These are phyloP conservation scores for Drosophila mayaguana DNA, from an alignment of 2,888 invertebrate genomes.

Conservation along the genomic window DNA sequence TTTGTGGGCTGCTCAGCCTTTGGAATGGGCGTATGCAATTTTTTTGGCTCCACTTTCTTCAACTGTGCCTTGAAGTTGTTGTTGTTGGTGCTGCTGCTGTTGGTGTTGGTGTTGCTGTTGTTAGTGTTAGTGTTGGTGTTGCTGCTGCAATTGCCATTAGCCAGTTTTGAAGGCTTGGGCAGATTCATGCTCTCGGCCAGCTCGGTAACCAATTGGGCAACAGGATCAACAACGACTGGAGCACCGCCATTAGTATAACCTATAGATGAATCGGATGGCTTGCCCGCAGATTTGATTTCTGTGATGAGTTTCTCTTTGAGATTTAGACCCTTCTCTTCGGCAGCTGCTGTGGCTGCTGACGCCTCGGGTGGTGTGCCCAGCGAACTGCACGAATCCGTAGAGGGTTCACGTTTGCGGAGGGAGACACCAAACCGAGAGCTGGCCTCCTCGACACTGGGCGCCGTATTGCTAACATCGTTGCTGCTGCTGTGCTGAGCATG, in stretches of 20 bases:
- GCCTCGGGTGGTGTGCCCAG: conserved; percentile 86
- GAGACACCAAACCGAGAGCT: conserved; percentile 90
- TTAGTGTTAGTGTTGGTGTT: conserved; percentile 9
- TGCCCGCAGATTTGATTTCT: conserved; percentile 90
- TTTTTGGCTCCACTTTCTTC: conserved; percentile 91
- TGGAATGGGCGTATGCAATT: conserved; percentile 85
- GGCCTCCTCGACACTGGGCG: conserved; percentile 90
- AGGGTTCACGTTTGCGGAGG: conserved; percentile 88
- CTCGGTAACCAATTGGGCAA: conserved; percentile 92
- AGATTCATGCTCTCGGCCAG: conserved; percentile 93
- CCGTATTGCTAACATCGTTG: conserved; percentile 87
- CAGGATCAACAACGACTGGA: conserved; percentile 88
- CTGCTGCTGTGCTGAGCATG: conserved; percentile 78
- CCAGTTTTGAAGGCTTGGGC: conserved; percentile 82
- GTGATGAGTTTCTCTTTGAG: conserved; percentile 94
- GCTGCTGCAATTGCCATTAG: conserved; percentile 73
- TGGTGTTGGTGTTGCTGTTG: not conserved
- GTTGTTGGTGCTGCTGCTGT: conserved; percentile 33
- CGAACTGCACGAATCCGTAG: conserved; percentile 87
- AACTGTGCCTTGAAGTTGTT: conserved; percentile 88
- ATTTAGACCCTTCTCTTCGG: conserved; percentile 53
- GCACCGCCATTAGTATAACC: conserved; percentile 87
- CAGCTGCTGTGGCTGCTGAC: conserved; percentile 2
- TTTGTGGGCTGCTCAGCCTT: conserved; percentile 86
- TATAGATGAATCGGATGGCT: conserved; percentile 73